Percentiles rank a stretch among this genome's conserved stretches.
phyloP scores from a whole-genome alignment of 1,140 invertebrate species.

The Tetranychus cinnabarinus region DNA sequence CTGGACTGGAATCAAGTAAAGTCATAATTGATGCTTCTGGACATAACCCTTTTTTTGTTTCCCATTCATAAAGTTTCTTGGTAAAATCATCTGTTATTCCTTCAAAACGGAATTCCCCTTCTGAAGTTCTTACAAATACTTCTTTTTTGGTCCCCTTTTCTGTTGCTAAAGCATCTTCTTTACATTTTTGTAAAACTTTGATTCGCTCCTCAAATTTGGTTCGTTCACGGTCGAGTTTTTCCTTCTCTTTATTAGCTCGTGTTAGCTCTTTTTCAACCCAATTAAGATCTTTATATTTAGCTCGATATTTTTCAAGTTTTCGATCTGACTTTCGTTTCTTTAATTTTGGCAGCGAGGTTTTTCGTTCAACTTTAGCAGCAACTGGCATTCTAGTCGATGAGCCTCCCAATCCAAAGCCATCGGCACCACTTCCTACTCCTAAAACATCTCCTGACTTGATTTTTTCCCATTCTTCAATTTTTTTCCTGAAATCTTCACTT shows the following conservation, averaged over 20 bases:
- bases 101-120: conserved; percentile 52
- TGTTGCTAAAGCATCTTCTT: conserved; percentile 19
- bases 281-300: conserved; percentile 19
- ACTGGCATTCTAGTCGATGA: background rate
- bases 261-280: conserved; percentile 32
- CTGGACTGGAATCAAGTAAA: too few relatives aligned
- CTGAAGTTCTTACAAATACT: conserved; percentile 49
- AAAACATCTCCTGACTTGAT: background rate
- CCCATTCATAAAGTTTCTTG: too few relatives aligned
- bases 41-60: too few relatives aligned
- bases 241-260: conserved; percentile 35
- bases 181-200: conserved; percentile 6
- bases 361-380: background rate
- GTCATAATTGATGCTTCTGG: too few relatives aligned
- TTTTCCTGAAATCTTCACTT: conserved; percentile 40
- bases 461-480: conserved; percentile 43
- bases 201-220: background rate
- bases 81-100: conserved; percentile 57
- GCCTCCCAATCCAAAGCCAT: too few relatives aligned
- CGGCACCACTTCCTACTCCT: background rate
- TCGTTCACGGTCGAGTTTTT: conserved; percentile 25
- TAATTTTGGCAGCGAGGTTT: background rate
- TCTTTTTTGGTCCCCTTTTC: conserved; percentile 31
- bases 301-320: background rate
- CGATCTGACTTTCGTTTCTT: background rate